Evolutionary conservation across 1,140 invertebrate species (phyloP).

Genomic region (Dinothrombium tinctorium): DNA sequence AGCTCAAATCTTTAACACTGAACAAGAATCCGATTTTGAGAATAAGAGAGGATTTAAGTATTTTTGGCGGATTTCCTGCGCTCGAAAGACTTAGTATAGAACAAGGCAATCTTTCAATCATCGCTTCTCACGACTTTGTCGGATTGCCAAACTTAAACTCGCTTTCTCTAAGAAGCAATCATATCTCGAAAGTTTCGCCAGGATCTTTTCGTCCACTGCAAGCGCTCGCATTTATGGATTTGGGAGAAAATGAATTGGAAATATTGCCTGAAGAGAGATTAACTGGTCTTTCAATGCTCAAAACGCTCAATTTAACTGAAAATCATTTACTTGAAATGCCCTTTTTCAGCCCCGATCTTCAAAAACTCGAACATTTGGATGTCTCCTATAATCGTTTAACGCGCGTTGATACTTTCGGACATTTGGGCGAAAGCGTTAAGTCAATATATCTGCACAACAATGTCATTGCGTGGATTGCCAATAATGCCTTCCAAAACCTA

Average conservation of each 20-base stretch:
- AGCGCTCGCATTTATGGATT: conserved; percentile 47
- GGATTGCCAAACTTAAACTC: conserved; percentile 52
- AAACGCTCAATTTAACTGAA: conserved; percentile 50
- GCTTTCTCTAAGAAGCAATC: conserved; percentile 44
- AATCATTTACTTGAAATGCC: conserved; percentile 57
- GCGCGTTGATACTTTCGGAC: conserved; percentile 39
- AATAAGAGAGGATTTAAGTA: conserved; percentile 24
- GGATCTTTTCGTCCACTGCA: conserved; percentile 51
- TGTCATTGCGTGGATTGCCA: conserved; percentile 47
- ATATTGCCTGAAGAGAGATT: conserved; percentile 57
- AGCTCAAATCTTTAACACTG: conserved; percentile 45
- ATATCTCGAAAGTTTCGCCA: conserved; percentile 52
- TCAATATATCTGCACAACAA: conserved; percentile 57
- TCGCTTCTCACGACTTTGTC: conserved; percentile 65
- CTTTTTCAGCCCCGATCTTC: conserved; percentile 51
- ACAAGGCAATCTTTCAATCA: conserved; percentile 52
- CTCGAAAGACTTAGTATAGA: conserved; percentile 55
- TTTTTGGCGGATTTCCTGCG: conserved; percentile 32
- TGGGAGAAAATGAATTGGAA: conserved; percentile 59
- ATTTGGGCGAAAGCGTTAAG: conserved; percentile 33
- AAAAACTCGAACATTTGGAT: conserved; percentile 42
- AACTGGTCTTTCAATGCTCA: conserved; percentile 42
- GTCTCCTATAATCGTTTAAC: conserved; percentile 58
- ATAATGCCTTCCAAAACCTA: conserved; percentile 49
- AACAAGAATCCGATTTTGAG: conserved; percentile 50